Conservation (phyloP, 2,113 vertebrate species). For the Ifrita kowaldi region DNA sequence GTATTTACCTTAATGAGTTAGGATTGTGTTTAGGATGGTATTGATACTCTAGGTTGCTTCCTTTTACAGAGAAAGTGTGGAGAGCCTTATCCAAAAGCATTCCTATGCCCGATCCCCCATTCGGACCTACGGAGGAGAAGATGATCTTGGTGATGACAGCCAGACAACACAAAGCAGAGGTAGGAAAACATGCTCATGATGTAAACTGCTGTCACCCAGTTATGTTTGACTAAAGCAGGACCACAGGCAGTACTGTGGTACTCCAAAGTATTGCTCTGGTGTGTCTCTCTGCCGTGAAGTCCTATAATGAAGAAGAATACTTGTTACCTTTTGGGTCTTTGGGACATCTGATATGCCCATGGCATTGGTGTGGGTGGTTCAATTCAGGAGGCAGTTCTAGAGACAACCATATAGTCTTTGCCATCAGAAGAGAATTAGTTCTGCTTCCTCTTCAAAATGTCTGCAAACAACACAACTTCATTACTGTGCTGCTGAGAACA, state of each 20-base stretch:
- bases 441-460: background rate
- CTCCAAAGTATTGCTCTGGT: background rate
- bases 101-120: slow-evolving; percentile 97
- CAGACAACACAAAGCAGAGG: slow-evolving; percentile 85
- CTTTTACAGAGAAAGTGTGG: slow-evolving; percentile 90
- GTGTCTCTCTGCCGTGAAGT: background rate
- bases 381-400: background rate
- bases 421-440: background rate
- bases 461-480: background rate
- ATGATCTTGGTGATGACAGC: slow-evolving; percentile 90
- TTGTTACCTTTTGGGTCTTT: background rate
- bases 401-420: background rate
- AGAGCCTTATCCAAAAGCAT: slow-evolving; percentile 98
- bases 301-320: background rate
- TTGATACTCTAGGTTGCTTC: background rate
- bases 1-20: background rate
- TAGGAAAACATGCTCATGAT: slow-evolving; percentile 44
- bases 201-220: background rate
- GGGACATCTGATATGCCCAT: background rate
- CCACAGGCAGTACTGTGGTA: background rate
- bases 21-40: background rate
- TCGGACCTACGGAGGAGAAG: slow-evolving; percentile 91
- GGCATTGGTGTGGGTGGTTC: background rate
- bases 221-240: background rate
- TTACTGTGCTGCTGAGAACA: background rate